Evolutionary conservation across 2,797 vertebrate genomes (phyloP), one percentile per base, ranked within the genome.

Genomic region (Semaprochilodus insignis): DNA sequence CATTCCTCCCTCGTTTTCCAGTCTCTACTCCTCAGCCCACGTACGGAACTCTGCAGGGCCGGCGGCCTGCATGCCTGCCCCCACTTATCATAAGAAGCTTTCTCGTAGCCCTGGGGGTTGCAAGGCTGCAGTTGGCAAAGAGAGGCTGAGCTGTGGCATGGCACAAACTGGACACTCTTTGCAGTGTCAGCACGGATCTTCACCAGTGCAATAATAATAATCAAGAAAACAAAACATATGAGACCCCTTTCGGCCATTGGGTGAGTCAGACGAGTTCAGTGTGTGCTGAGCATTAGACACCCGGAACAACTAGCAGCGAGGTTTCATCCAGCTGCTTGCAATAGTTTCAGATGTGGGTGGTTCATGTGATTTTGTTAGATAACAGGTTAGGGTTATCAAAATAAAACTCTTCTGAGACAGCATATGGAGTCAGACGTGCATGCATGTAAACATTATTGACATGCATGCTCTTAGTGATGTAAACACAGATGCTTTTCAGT

Each of bases 81-180:
- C 80, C 84, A 79, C 80, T 85, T 76, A 76, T 76, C 80, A 78
- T 76, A 82, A 79, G 80, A 79, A 75, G 74, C 84, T 77, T 71
- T 82, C 57, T 85, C 55, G 48, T 75, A 70, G 69, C 70, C 76
- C 23, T 78, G 34, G 60, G 27, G 27, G 51, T 63, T 74, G 74
- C 34, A 27, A 48, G 52, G 40, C 71, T 51, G 71, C 10, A 25
- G 40, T 55, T 4, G 71, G 71, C 73, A 57, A 84, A 51, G 66
- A 51, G 66, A 80, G 65, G 70, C 54, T 77, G 73, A 15, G 15
- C 44, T 17, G 8, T 19, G 36, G 51, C 1, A 74, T 16, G n/a
- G 76, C 34, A 14, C 81, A 69, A 73, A 78, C 15, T 66, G 67
- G 69, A 81, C 52, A 66, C 74, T 77, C 57, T 21, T 54, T 65